Conservation (phyloP, 2,113 vertebrate species). For the Opisthocomus hoazin region DNA sequence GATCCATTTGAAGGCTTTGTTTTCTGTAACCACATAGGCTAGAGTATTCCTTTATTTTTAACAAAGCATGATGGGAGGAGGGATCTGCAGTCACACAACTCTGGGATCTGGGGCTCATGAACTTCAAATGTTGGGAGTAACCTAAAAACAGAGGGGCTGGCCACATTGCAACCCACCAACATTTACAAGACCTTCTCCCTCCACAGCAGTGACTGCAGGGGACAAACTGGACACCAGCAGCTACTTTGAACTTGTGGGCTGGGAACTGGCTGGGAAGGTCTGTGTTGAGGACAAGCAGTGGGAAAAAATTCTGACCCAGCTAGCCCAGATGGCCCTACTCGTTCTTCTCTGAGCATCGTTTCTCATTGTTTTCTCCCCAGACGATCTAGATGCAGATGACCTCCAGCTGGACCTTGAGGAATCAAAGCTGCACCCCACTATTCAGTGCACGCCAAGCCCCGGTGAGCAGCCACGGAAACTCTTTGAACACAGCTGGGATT, state of each 20-base stretch:
- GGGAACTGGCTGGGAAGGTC: background rate
- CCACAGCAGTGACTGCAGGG: background rate
- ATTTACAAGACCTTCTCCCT: background rate
- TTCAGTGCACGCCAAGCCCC: slow-evolving; percentile 88
- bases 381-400: slow-evolving; percentile 88
- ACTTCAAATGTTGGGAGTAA: background rate
- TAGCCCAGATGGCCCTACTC: background rate
- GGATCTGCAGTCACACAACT: background rate
- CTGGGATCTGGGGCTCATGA: background rate
- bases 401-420: slow-evolving; percentile 86
- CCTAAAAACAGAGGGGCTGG: background rate
- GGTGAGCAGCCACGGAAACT: slow-evolving; percentile 71
- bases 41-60: background rate
- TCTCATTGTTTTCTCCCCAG: slow-evolving; percentile 62
- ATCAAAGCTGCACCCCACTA: slow-evolving; percentile 80
- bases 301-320: background rate
- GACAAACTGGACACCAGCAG: background rate
- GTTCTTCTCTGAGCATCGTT: background rate
- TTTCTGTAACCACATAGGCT: background rate
- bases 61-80: background rate
- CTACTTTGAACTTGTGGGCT: background rate
- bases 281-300: background rate
- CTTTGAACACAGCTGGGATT: background rate
- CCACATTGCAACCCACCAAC: background rate
- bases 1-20: slow-evolving; percentile 38